A percentile compares a stretch with the other conserved stretches of the same genome.
Conservation (phyloP, 2,113 vertebrate genomes). For the Polypterus bichir region DNA sequence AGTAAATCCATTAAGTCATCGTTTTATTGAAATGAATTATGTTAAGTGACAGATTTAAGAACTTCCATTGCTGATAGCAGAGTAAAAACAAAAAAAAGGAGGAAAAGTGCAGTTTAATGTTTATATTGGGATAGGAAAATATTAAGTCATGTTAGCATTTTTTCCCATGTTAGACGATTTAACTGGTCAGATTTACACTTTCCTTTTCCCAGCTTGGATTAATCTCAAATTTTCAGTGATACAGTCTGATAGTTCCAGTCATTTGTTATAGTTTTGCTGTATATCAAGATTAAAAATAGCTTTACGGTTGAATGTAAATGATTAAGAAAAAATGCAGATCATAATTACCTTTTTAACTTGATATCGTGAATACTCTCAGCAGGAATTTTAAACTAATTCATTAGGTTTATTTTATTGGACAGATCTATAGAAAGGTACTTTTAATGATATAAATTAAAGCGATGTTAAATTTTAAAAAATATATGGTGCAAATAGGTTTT, state of each 20-base stretch:
- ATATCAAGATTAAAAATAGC: background rate
- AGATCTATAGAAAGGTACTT: too few species aligned
- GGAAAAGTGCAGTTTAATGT: too few species aligned
- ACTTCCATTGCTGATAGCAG: background rate
- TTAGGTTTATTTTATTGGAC: too few species aligned
- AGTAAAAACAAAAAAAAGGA: too few species aligned
- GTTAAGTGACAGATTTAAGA: background rate
- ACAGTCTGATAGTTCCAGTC: background rate
- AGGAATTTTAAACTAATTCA: too few species aligned
- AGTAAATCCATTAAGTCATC: background rate
- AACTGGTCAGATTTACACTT: background rate
- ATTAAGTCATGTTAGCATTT: background rate
- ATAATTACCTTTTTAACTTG: background rate
- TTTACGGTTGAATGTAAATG: background rate
- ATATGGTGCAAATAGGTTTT: too few species aligned
- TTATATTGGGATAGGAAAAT: background rate
- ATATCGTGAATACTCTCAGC: too few species aligned
- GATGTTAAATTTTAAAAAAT: too few species aligned
- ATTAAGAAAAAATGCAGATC: background rate
- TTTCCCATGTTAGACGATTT: background rate
- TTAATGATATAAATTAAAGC: too few species aligned
- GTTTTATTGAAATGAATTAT: background rate
- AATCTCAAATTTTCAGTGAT: background rate
- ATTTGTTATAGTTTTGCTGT: background rate
- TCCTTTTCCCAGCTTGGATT: background rate